A percentile compares a stretch with the other conserved stretches of the same genome.
phyloP scores from a whole-genome alignment of 2,797 vertebrate genomes.

The Scarus forsteni region DNA sequence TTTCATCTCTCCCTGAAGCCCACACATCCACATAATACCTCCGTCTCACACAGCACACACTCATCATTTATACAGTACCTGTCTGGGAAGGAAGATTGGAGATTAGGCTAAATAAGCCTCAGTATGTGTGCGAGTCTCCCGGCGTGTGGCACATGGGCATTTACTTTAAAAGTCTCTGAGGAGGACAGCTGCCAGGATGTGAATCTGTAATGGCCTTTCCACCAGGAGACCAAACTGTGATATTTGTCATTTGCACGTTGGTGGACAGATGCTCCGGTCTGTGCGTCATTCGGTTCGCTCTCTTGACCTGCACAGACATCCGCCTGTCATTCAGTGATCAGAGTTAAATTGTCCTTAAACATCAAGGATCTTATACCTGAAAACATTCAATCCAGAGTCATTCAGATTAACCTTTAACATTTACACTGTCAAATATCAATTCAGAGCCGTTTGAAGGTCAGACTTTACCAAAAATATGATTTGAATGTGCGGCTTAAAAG shows the following conservation, averaged over 20 bases:
- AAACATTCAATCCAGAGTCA: conserved; percentile 41
- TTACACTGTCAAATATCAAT: conserved; percentile 32
- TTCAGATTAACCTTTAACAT: conserved; percentile 47
- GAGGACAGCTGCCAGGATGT: conserved; percentile 57
- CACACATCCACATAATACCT: conserved; percentile 55
- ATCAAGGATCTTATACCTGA: conserved; percentile 9
- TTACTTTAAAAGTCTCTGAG: conserved; percentile 55
- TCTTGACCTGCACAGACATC: conserved; percentile 7
- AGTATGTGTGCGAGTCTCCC: conserved; percentile 10
- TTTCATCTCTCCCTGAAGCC: conserved; percentile 64
- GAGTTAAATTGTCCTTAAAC: conserved; percentile 33
- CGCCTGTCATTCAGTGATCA: background rate
- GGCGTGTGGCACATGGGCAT: conserved; percentile 36
- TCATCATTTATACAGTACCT: conserved; percentile 69
- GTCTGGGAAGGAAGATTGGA: conserved; percentile 59
- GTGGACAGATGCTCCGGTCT: conserved; percentile 29
- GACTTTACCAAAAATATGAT: conserved; percentile 23
- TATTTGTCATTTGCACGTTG: conserved; percentile 57
- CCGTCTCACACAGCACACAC: conserved; percentile 48
- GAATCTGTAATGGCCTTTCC: conserved; percentile 55
- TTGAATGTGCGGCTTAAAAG: conserved; percentile 8
- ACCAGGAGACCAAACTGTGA: conserved; percentile 47
- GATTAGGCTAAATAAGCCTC: conserved; percentile 56
- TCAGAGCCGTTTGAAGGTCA: conserved; percentile 30
- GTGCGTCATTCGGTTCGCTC: conserved; percentile 3